Percentiles rank a stretch among this genome's conserved stretches.
phyloP scores from a whole-genome alignment of 2,888 invertebrate species.

The Temnothorax rugatulus region DNA sequence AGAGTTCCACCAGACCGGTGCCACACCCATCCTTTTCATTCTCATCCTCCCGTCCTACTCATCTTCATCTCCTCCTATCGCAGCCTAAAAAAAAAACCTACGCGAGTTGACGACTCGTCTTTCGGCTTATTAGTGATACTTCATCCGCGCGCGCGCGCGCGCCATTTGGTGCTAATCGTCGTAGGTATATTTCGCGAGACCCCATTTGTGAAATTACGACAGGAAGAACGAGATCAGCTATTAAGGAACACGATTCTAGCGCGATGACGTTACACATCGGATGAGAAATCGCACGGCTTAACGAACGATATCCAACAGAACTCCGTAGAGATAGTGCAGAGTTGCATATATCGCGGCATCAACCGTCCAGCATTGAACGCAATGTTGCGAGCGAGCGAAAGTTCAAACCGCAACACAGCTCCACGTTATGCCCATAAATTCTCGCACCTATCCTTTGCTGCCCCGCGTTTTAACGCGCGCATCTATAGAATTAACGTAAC shows the following conservation, averaged over 20 bases:
- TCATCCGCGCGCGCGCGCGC: constrained; percentile 18
- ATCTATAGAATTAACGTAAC: constrained; percentile 20
- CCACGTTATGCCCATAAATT: background rate
- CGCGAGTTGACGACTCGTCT: constrained; percentile 17
- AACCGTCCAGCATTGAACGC: background rate
- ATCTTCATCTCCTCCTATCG: background rate
- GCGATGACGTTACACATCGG: background rate
- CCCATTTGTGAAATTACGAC: background rate
- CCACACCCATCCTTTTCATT: constrained; percentile 78
- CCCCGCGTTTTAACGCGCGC: background rate
- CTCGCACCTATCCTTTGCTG: background rate
- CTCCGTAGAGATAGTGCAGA: background rate
- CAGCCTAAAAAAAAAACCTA: constrained; percentile 30
- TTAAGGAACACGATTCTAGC: constrained; percentile 4
- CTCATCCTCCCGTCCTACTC: constrained; percentile 19
- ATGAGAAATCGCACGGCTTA: background rate
- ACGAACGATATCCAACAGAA: background rate
- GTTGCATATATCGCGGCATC: background rate
- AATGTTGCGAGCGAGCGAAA: constrained; percentile 11
- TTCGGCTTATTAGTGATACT: constrained; percentile 45
- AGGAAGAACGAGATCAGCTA: background rate
- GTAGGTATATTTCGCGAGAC: background rate
- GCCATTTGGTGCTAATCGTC: constrained; percentile 19
- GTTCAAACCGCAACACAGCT: background rate
- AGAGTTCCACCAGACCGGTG: constrained; percentile 69